phyloP scores from a whole-genome alignment of 1,140 invertebrate genomes.

The Drosophila willistoni region DNA sequence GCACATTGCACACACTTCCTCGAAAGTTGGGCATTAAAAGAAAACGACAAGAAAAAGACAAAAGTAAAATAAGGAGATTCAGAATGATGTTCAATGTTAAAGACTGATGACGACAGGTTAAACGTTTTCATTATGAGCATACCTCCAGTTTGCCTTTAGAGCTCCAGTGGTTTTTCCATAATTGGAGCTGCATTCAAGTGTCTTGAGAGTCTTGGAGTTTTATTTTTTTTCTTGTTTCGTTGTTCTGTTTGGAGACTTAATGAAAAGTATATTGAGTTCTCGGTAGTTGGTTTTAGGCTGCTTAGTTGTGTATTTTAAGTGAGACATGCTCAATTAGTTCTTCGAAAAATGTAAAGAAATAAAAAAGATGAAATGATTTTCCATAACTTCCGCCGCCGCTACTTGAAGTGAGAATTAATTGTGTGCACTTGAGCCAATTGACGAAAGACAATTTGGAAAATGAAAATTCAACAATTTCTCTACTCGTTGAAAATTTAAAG shows the following conservation, averaged over 20 bases:
- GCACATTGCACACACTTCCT: conserved; percentile 54
- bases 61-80: conserved; percentile 28
- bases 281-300: conserved; percentile 45
- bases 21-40: conserved; percentile 65
- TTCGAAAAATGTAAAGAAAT: conserved; percentile 36
- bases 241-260: conserved; percentile 18
- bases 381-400: conserved; percentile 57
- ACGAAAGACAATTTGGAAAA: background rate
- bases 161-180: conserved; percentile 60
- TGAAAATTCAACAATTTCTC: background rate
- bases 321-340: conserved; percentile 69
- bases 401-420: conserved; percentile 52
- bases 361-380: conserved; percentile 45
- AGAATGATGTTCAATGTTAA: conserved; percentile 61
- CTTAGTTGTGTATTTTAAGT: conserved; percentile 42
- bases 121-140: conserved; percentile 80
- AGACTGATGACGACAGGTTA: conserved; percentile 75
- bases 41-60: conserved; percentile 39
- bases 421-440: conserved; percentile 63
- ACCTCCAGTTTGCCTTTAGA: conserved; percentile 48
- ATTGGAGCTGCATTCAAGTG: conserved; percentile 79
- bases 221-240: conserved; percentile 2
- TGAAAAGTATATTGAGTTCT: conserved; percentile 76
- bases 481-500: no score
- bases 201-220: conserved; percentile 46